Evolutionary conservation across 2,888 invertebrate genomes (phyloP), one percentile per base, ranked within the genome.

Genomic region (Nymphalis urticae): DNA sequence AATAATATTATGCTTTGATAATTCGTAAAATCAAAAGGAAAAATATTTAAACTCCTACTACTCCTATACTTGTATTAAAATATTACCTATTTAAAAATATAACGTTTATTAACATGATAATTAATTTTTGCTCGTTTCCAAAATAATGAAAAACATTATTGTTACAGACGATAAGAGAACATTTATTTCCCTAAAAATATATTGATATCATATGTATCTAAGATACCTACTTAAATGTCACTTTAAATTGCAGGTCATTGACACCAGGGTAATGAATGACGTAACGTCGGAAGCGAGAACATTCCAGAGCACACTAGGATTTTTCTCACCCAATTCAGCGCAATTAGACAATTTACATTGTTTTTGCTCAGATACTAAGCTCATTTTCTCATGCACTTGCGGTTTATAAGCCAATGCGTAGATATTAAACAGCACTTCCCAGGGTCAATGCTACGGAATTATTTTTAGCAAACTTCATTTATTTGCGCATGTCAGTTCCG

Each of bases 301-400:
- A 84, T 83, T 82, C 82, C 80, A 77, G 75, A 79, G 75, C 78
- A 79, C 79, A 83, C 80, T 78, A 75, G 71, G 73, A 77, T 82
- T 85, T 84, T 85, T 84, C 82, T 81, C 85, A 81, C 82, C 83
- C 78, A 83, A 86, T 88, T 88, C 76, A 82, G 76, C 81, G 76
- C 80, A 88, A 88, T 89, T 88, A 89, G 83, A 81, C 78, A 78
- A 78, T 73, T 77, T 80, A 80, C 75, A 80, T 79, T 87, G 85
- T 86, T 87, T 82, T 80, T 78, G 71, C 74, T 73, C 69, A 21
- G 64, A 65, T 62, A 58, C 72, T 71, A 73, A 76, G 32, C 42
- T 59, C 48, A 56, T 58, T 53, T 58, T 51, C 53, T 65, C 65
- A 58, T 61, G 62, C 50, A 60, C 51, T 54, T 24, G 58, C 64